A percentile compares a stretch with the other conserved stretches of the same genome.
Evolutionary conservation across 2,113 vertebrate genomes (phyloP).

Genomic region (Lipophrys pholis): DNA sequence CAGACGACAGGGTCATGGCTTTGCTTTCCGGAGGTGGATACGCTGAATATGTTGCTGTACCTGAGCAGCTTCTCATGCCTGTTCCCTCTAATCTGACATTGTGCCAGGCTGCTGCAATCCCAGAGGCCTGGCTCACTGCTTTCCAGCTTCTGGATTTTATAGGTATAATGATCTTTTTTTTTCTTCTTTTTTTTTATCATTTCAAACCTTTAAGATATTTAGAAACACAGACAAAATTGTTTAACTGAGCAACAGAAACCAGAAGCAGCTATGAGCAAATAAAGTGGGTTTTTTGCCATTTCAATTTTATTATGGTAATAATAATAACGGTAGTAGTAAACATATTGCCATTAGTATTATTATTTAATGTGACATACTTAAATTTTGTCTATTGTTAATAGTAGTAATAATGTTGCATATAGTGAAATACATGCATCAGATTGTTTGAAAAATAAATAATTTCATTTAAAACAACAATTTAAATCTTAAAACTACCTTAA

Average conservation of each 20-base stretch:
- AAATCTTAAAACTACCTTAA: too few relatives aligned
- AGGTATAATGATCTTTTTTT: constrained; percentile 70
- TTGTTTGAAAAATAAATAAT: too few relatives aligned
- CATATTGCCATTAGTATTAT: too few relatives aligned
- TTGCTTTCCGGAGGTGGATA: constrained; percentile 88
- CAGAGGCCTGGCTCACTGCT: constrained; percentile 90
- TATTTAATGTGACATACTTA: background rate
- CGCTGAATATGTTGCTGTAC: constrained; percentile 86
- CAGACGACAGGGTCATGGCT: constrained; percentile 85
- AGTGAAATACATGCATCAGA: background rate
- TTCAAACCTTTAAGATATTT: too few relatives aligned
- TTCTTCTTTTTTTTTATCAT: background rate
- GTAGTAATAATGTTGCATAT: background rate
- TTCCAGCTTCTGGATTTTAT: constrained; percentile 88
- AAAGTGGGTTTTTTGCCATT: too few relatives aligned
- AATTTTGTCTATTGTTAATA: too few relatives aligned
- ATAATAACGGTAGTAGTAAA: too few relatives aligned
- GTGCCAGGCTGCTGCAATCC: constrained; percentile 87
- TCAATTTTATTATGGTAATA: background rate
- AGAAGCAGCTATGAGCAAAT: too few relatives aligned
- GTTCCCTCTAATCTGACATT: constrained; percentile 81
- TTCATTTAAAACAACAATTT: too few relatives aligned
- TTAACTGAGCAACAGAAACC: too few relatives aligned
- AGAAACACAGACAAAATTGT: too few relatives aligned
- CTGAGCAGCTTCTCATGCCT: constrained; percentile 84